Evolutionary conservation across 2,888 invertebrate species (phyloP), one percentile per base, ranked within the genome.

Genomic region (Lagria hirta): DNA sequence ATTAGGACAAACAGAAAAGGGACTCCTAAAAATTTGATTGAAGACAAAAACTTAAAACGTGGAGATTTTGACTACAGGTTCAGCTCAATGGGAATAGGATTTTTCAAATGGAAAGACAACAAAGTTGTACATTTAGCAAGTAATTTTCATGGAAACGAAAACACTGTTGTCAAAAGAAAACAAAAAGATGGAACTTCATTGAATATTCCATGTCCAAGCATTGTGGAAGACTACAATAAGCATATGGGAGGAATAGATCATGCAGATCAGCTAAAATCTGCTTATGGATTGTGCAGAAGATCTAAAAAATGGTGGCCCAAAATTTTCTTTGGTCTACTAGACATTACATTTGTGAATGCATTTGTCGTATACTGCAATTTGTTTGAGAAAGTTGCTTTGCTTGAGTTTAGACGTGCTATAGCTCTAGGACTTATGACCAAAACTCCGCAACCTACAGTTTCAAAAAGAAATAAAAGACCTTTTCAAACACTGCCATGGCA

Each of bases 291-390:
- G n/a, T n/a, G n/a, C n/a, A n/a, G n/a, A n/a, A n/a, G n/a, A n/a
- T n/a, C n/a, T n/a, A n/a, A n/a, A n/a, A 60, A 60, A 43, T 62
- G 55, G 58, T 60, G 59, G 59, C 57, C 58, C 42, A 13, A 52
- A 24, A 27, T 61, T 12, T 60, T 60, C 43, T 59, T 36, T 28
- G 54, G 49, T 4, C 21, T 57, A 12, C 10, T 59, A 12, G 57
- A 57, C 17, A 54, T 57, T 4, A 42, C 45, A 16, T 55, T 59
- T 44, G 51, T 60, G 14, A 57, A 52, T 37, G 34, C 43, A 11
- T 44, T 41, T 38, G 35, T 41, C 13, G n/a, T 55, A 7, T 48
- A 43, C 18, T n/a, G n/a, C n/a, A n/a, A n/a, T n/a, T n/a, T n/a
- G n/a, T n/a, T n/a, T n/a, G n/a, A 37, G 22, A 36, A 36, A 33